Conservation (phyloP, 2,797 vertebrate genomes). For the Centroberyx gerrardi region DNA sequence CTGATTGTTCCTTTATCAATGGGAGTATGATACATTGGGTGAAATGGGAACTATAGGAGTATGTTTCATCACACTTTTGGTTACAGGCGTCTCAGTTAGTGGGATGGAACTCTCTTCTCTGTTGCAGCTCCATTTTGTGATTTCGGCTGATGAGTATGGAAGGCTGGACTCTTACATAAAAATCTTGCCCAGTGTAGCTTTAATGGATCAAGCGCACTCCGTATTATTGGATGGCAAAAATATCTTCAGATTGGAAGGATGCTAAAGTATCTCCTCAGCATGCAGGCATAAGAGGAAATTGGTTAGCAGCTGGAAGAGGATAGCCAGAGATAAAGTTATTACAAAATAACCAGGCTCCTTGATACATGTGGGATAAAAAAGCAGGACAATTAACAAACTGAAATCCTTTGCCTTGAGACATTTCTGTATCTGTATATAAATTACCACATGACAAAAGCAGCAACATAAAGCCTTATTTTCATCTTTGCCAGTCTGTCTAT, state of each 20-base stretch:
- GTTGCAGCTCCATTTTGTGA: no score
- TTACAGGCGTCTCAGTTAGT: no score
- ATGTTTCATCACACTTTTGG: no score
- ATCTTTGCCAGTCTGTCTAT: conserved; percentile 6
- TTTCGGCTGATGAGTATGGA: no score
- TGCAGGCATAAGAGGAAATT: neutral
- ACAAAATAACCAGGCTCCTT: conserved; percentile 16
- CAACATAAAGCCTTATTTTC: neutral
- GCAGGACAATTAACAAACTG: conserved; percentile 7
- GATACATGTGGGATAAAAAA: conserved; percentile 1
- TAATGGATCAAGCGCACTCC: no score
- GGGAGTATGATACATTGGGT: no score
- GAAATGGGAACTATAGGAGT: no score
- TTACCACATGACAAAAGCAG: conserved; percentile 2
- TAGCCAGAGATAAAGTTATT: neutral
- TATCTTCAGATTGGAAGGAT: neutral
- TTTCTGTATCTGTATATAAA: neutral
- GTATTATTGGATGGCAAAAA: neutral
- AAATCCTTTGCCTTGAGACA: conserved; percentile 5
- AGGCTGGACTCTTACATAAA: no score
- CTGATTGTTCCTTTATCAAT: no score
- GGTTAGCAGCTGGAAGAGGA: neutral
- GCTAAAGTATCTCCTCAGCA: neutral
- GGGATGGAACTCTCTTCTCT: no score
- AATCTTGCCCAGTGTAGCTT: no score